These are phyloP conservation scores for Neopipo cinnamomea DNA, from an alignment of 2,113 vertebrate species.

Conservation along the genomic window DNA sequence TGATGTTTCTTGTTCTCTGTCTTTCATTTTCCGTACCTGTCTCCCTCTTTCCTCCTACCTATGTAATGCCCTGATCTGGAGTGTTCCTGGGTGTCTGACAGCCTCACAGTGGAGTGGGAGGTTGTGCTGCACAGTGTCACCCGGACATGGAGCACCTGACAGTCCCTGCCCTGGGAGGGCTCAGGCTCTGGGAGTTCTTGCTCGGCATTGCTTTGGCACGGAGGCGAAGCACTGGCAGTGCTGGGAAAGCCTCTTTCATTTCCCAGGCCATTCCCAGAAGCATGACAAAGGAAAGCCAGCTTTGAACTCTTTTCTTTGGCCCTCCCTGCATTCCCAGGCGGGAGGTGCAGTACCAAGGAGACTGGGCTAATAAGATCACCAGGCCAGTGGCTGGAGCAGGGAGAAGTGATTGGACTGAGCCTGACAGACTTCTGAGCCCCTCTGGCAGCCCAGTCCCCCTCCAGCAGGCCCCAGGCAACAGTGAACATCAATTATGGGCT, in stretches of 20 bases:
- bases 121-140: background rate
- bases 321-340: background rate
- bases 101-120: background rate
- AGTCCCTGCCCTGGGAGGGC: background rate
- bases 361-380: background rate
- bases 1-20: background rate
- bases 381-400: background rate
- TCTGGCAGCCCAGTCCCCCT: background rate
- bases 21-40: background rate
- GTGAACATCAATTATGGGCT: accelerated
- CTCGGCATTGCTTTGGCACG: background rate
- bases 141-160: background rate
- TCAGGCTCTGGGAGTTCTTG: background rate
- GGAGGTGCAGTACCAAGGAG: background rate
- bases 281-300: constrained; percentile 15
- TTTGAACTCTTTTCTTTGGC: background rate
- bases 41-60: background rate
- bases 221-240: background rate
- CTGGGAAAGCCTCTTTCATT: background rate
- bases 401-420: background rate
- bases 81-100: accelerated
- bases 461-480: background rate
- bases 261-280: background rate
- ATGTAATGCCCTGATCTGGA: background rate
- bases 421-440: background rate